Percentiles rank a stretch among this genome's conserved stretches.
phyloP scores from a whole-genome alignment of 92 coral and sea anemone species.

The Bergia sp. region DNA sequence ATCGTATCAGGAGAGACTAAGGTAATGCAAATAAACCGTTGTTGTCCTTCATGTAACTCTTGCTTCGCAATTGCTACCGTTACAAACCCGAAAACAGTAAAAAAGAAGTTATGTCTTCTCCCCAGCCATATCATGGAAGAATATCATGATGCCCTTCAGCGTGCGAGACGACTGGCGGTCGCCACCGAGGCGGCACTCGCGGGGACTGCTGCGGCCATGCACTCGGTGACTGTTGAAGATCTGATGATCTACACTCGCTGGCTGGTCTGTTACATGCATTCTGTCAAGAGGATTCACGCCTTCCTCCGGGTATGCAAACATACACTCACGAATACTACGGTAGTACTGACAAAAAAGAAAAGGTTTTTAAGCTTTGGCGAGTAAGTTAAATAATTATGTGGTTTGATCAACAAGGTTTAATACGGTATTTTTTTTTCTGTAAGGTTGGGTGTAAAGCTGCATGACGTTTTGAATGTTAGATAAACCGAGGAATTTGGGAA shows the following conservation, averaged over 20 bases:
- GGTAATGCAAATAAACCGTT: conserved; percentile 52
- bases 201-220: conserved; percentile 91
- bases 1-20: conserved; percentile 83
- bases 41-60: neutral
- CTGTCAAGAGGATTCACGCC: conserved; percentile 88
- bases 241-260: conserved; percentile 91
- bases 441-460: too few relatives aligned
- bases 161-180: conserved; percentile 85
- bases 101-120: neutral
- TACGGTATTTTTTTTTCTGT: too few relatives aligned
- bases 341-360: too few relatives aligned
- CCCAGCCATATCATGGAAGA: conserved; percentile 94
- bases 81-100: neutral
- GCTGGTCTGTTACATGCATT: conserved; percentile 92
- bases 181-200: conserved; percentile 92
- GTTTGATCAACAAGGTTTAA: too few relatives aligned
- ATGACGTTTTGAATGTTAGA: too few relatives aligned
- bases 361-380: too few relatives aligned
- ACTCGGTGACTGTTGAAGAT: conserved; percentile 89
- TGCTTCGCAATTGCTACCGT: too few relatives aligned
- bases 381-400: too few relatives aligned
- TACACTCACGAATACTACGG: neutral
- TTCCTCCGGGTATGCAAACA: conserved; percentile 75
- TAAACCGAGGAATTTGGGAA: too few relatives aligned
- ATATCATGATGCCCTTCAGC: conserved; percentile 88